Percentiles rank a stretch among this genome's conserved stretches.
Evolutionary conservation across 2,113 vertebrate species (phyloP).

Genomic region (Sporophila hypoxantha): DNA sequence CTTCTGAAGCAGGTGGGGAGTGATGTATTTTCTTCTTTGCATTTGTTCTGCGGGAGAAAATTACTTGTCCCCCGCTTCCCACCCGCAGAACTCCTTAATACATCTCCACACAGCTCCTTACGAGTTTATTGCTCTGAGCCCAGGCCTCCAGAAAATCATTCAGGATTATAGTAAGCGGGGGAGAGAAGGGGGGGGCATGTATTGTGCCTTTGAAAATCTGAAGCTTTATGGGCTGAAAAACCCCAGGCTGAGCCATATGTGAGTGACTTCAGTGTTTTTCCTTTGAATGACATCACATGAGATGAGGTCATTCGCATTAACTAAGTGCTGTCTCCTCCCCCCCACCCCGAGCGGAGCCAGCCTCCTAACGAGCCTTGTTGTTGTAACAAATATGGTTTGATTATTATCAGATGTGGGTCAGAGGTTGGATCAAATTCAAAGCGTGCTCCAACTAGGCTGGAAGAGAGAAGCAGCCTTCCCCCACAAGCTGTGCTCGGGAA

Average conservation of each 20-base stretch:
- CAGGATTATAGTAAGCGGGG: conserved; percentile 24
- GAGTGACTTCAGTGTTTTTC: conserved; percentile 66
- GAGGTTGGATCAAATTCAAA: conserved; percentile 58
- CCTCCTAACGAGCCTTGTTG: conserved; percentile 61
- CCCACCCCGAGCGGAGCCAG: conserved; percentile 37
- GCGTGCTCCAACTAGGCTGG: not conserved
- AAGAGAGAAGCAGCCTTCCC: not conserved
- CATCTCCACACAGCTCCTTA: conserved; percentile 6
- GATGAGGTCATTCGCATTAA: conserved; percentile 63
- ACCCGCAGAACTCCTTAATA: not conserved
- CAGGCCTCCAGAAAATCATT: conserved; percentile 36
- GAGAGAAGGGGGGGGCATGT: not conserved
- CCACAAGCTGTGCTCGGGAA: not conserved
- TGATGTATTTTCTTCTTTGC: not conserved
- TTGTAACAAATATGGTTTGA: conserved; percentile 64
- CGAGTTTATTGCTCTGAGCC: conserved; percentile 14
- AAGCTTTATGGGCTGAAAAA: conserved; percentile 52
- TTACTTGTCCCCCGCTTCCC: not conserved
- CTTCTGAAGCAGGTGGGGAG: not conserved
- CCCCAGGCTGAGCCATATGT: conserved; percentile 56
- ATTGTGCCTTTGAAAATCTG: conserved; percentile 57
- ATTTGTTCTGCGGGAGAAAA: not conserved
- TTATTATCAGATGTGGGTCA: conserved; percentile 65
- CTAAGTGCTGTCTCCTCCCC: conserved; percentile 47
- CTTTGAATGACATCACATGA: conserved; percentile 65